A percentile compares a stretch with the other conserved stretches of the same genome.
These are phyloP conservation scores for Phenacoccus solenopsis DNA, from an alignment of 1,140 invertebrate genomes.

Conservation along the genomic window DNA sequence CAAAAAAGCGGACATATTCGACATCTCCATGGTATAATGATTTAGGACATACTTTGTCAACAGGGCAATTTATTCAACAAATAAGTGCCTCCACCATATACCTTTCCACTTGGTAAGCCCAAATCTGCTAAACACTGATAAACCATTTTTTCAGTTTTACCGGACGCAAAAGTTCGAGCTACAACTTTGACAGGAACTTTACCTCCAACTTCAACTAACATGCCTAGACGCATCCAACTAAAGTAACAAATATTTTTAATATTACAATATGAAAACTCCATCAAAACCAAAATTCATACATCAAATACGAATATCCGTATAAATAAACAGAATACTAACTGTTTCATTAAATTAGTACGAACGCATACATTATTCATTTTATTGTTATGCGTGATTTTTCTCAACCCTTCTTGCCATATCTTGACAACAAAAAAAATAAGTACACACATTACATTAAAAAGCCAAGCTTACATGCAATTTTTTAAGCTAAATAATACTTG, in stretches of 20 bases:
- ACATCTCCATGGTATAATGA: too few relatives aligned
- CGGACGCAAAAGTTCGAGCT: conserved; percentile 93
- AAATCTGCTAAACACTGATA: conserved; percentile 93
- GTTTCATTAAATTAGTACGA: conserved; percentile 89
- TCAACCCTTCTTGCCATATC: conserved; percentile 83
- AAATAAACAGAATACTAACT: conserved; percentile 64
- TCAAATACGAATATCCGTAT: background rate
- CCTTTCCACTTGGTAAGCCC: conserved; percentile 88
- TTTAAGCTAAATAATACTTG: too few relatives aligned
- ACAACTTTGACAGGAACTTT: conserved; percentile 96
- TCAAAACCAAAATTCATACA: background rate
- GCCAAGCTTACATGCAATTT: background rate
- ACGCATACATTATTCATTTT: conserved; percentile 95
- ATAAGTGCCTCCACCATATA: too few relatives aligned
- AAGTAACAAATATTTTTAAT: conserved; percentile 29
- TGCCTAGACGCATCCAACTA: conserved; percentile 95
- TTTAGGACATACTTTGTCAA: too few relatives aligned
- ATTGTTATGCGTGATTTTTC: conserved; percentile 88
- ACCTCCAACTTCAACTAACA: conserved; percentile 80
- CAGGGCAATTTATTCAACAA: background rate
- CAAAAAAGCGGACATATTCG: too few relatives aligned
- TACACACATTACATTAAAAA: background rate
- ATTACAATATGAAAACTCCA: background rate
- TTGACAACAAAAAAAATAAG: conserved; percentile 32
- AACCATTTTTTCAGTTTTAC: conserved; percentile 94